phyloP scores from a whole-genome alignment of 2,888 invertebrate genomes.

The Cephus runcator region DNA sequence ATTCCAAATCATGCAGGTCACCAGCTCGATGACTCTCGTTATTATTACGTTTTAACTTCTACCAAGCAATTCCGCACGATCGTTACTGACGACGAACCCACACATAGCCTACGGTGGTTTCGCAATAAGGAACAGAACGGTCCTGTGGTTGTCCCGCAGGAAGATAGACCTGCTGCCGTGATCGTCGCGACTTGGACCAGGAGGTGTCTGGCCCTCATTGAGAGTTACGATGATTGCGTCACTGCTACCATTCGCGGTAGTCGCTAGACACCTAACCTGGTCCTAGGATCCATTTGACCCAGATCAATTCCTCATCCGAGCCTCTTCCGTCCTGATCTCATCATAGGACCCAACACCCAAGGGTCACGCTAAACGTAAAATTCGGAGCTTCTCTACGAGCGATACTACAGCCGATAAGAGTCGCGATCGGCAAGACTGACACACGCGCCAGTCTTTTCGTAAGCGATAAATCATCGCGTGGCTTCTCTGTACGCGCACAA shows the following conservation, averaged over 20 bases:
- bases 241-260: conserved; percentile 63
- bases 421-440: not conserved
- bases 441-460: conserved; percentile 14
- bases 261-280: conserved; percentile 4
- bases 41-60: not conserved
- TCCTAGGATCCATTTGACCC: not conserved
- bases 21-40: not conserved
- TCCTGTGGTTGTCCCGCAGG: conserved; percentile 46
- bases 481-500: conserved; percentile 61
- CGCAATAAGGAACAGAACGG: conserved; percentile 60
- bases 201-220: conserved; percentile 40
- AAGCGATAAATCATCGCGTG: conserved; percentile 60
- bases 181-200: conserved; percentile 26
- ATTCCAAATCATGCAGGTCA: not conserved
- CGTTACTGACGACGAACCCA: not conserved
- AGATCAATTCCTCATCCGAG: not conserved
- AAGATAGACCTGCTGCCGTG: conserved; percentile 27
- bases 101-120: not conserved
- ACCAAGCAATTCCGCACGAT: not conserved
- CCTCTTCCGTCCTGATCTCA: not conserved
- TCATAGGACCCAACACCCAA: not conserved
- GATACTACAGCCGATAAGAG: not conserved
- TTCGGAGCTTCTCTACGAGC: not conserved
- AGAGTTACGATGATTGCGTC: conserved; percentile 62
- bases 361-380: not conserved